Percentiles rank a stretch among this genome's conserved stretches.
phyloP scores from a whole-genome alignment of 2,888 invertebrate genomes.

The Strigamia maritima region DNA sequence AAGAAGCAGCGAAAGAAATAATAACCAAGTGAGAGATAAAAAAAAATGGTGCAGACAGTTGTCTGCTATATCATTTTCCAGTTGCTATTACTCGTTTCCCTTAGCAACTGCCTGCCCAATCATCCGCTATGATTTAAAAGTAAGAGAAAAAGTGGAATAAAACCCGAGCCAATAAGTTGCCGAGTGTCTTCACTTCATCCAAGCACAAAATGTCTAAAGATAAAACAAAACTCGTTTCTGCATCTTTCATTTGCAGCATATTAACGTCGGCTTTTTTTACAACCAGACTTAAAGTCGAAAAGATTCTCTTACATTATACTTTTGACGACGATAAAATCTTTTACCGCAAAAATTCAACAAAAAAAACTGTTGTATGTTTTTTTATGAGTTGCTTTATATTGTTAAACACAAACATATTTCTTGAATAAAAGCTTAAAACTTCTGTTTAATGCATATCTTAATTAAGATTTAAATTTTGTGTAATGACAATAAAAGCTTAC shows the following conservation, averaged over 20 bases:
- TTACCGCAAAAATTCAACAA: too few relatives aligned
- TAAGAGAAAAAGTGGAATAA: conserved; percentile 6
- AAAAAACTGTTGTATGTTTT: too few relatives aligned
- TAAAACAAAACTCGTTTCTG: not conserved
- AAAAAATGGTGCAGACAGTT: conserved; percentile 20
- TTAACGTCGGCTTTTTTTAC: not conserved
- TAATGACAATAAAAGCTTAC: too few relatives aligned
- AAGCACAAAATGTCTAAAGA: not conserved
- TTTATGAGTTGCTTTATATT: too few relatives aligned
- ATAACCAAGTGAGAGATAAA: conserved; percentile 2
- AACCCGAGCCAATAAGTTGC: conserved; percentile 18
- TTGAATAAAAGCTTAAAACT: too few relatives aligned
- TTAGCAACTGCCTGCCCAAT: conserved; percentile 19
- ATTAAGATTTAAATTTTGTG: too few relatives aligned
- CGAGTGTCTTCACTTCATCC: conserved; percentile 24
- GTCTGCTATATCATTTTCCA: conserved; percentile 24
- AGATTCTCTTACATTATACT: too few relatives aligned
- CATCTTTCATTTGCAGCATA: not conserved
- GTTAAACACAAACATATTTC: too few relatives aligned
- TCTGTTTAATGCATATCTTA: too few relatives aligned
- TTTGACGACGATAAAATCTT: too few relatives aligned
- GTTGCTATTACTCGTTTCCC: conserved; percentile 28
- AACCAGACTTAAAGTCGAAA: not conserved
- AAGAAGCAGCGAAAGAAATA: not conserved
- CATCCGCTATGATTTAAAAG: conserved; percentile 11